These are phyloP conservation scores for Pachycephala philippinensis DNA, from an alignment of 2,113 vertebrate genomes.

Conservation along the genomic window DNA sequence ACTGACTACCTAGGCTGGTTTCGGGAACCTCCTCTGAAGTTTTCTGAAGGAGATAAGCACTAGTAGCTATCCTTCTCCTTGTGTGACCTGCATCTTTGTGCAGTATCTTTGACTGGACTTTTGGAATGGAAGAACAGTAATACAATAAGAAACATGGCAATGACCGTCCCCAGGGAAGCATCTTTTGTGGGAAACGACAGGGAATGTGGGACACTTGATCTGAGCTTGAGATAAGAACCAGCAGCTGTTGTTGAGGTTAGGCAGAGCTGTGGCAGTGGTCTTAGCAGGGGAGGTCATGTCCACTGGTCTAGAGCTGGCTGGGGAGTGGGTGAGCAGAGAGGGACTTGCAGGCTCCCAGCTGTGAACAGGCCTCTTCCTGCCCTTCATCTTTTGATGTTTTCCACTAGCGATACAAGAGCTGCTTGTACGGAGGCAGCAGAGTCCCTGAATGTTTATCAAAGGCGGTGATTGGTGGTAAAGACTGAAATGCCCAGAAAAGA, in stretches of 20 bases:
- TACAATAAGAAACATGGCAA: not conserved
- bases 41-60: not conserved
- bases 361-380: not conserved
- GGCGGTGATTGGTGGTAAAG: not conserved
- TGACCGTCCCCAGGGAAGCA: not conserved
- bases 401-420: not conserved
- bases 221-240: not conserved
- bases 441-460: not conserved
- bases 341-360: not conserved
- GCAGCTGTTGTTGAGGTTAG: not conserved
- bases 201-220: not conserved
- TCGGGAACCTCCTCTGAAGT: not conserved
- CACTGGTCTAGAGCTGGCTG: not conserved
- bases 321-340: not conserved
- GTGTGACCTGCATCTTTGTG: not conserved
- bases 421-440: not conserved
- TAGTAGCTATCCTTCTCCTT: not conserved
- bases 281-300: not conserved
- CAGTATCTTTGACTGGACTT: not conserved
- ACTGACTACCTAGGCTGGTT: not conserved
- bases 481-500: not conserved
- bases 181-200: not conserved
- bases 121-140: not conserved
- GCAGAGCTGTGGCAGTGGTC: not conserved
- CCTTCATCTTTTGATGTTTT: not conserved